Evolutionary conservation across 2,797 vertebrate genomes (phyloP), one percentile per base, ranked within the genome.

Genomic region (Hyperoplus lanceolatus): DNA sequence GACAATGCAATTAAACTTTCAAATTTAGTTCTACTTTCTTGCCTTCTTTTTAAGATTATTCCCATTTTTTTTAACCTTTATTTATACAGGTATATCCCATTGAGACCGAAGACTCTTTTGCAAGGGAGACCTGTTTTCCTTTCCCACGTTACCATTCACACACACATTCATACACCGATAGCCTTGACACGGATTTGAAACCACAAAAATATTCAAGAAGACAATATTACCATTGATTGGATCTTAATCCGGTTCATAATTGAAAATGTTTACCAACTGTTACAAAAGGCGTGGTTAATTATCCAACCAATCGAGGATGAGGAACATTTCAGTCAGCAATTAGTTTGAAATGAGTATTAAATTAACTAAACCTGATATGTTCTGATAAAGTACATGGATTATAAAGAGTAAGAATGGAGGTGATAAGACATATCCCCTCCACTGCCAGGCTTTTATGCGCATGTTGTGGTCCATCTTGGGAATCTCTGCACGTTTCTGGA

Each of bases 401-500:
- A 29, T 29, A 29, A 49, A 51, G 29, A 57, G 73, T 56, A 15
- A 49, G 42, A 46, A 13, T 16, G 53, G 53, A 50, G 29, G 8
- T 48, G 65, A 59, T 62, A 53, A 53, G 8, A 61, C 70, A 76
- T 62, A 58, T 46, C 73, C 61, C 48, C 49, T 68, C 70, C 39
- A 55, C 41, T 72, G 38, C 36, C 39, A 0, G 3, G 16, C 50
- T 18, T 66, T 73, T 29, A 18, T 0, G 5, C 68, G 79, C 64
- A 78, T 58, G 77, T 41, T 70, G 60, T 9, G 57, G 15, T 63
- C 42, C 71, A n/a, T 67, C 63, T 77, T 45, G 50, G 36, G 74
- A 90, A 77, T 84, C 80, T 21, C 4, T 0, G 73, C 85, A 90
- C 66, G 80, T 86, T 56, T 75, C 2, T 0, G n/a, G 77, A 73